Evolutionary conservation across 2,797 vertebrate species (phyloP), one percentile per base, ranked within the genome.

Genomic region (Acanthopagrus latus): DNA sequence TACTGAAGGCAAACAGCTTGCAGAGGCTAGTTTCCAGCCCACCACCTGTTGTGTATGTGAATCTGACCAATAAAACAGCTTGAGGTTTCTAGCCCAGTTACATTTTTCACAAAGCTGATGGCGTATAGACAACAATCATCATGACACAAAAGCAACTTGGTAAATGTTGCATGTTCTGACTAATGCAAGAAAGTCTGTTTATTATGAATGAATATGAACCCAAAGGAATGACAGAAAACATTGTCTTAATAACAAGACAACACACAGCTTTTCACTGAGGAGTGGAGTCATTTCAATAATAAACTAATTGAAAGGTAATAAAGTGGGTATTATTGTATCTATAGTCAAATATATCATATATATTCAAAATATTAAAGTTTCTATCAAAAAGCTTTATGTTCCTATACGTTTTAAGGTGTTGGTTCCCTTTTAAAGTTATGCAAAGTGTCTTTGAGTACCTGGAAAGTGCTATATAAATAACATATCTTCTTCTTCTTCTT

Each of bases 1-100:
- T 73, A 79, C 64, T 68, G 54, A 60, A 66, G 71, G 55, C 52
- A 72, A 76, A 79, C 83, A 79, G 83, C 76, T 78, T 72, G 59
- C 56, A 77, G 64, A 67, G 2, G 48, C 46, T 27, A 17, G 29
- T 46, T 78, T 75, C 2, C 25, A 64, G 47, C 71, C 23, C 21
- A 16, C 64, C 69, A 70, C 80, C 75, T 82, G 71, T 70, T 67
- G 78, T 41, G 55, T 23, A 3, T 54, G 66, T 65, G 59, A 67
- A 63, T 23, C 8, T 14, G 57, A 71, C 63, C 44, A 46, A 50
- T 64, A 55, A 59, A 63, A 48, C 18, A 54, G 27, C 12, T 64
- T 10, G 27, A 64, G 18, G 25, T 62, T 66, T 60, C 47, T 20
- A 18, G 38, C 11, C 50, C 17, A 55, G 6, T 68, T 44, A 21